Evolutionary conservation across 2,113 vertebrate species (phyloP).

Genomic region (Pedionomus torquatus): DNA sequence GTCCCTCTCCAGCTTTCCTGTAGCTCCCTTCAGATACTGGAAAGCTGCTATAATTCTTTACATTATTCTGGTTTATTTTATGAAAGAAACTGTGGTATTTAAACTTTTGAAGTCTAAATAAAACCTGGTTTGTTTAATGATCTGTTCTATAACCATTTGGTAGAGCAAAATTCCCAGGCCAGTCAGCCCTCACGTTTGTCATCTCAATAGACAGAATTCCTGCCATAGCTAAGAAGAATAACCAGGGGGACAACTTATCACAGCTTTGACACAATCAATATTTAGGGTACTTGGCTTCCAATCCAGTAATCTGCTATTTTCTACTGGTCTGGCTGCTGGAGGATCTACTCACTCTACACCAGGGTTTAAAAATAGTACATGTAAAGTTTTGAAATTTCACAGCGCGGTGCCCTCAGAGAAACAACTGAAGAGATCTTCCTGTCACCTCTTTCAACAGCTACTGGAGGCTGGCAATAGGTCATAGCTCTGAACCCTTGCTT

Average conservation of each 20-base stretch:
- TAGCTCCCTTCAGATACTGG: too few species aligned
- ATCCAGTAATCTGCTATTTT: slow-evolving; percentile 55
- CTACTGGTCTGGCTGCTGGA: slow-evolving; percentile 36
- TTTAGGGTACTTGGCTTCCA: slow-evolving; percentile 50
- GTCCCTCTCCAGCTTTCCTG: too few species aligned
- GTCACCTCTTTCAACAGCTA: neutral
- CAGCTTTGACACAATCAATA: slow-evolving; percentile 51
- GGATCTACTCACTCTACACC: slow-evolving; percentile 44
- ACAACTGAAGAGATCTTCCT: neutral
- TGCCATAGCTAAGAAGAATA: slow-evolving; percentile 29
- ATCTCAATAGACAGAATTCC: neutral
- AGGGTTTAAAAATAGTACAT: slow-evolving; percentile 49
- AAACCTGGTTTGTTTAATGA: slow-evolving; percentile 13
- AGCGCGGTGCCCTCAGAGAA: neutral
- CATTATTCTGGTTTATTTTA: neutral
- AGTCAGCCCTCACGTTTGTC: neutral
- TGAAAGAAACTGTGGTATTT: neutral
- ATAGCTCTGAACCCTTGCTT: neutral
- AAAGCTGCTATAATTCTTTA: too few species aligned
- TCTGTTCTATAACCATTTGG: neutral
- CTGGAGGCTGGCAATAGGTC: neutral
- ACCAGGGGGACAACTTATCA: slow-evolving; percentile 48
- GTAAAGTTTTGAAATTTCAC: neutral
- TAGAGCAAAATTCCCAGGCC: slow-evolving; percentile 20
- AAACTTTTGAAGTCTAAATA: slow-evolving; percentile 33